Percentiles rank a stretch among this genome's conserved stretches.
Evolutionary conservation across 2,113 vertebrate species (phyloP).

Genomic region (Copsychus sechellarum): DNA sequence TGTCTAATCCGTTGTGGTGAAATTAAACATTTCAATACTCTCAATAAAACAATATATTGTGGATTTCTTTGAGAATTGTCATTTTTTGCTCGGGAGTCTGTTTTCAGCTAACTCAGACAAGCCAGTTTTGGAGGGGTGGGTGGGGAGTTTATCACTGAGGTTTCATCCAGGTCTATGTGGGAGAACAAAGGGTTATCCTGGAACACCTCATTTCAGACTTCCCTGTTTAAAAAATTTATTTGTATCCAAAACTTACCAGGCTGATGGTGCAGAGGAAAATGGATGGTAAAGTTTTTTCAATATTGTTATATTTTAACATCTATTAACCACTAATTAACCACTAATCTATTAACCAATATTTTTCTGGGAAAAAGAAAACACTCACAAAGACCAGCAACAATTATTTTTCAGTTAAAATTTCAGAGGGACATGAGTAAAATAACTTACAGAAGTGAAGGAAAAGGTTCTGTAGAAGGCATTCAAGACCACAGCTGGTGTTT

Average conservation of each 20-base stretch:
- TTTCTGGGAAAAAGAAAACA: not conserved
- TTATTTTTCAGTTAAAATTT: not conserved
- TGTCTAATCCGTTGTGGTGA: not conserved
- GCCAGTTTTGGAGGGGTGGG: accelerated
- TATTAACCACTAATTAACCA: not conserved
- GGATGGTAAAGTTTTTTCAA: not conserved
- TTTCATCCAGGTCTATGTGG: not conserved
- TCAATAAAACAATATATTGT: not conserved
- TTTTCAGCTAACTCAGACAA: not conserved
- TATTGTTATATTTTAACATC: not conserved
- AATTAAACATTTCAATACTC: not conserved
- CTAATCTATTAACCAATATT: not conserved
- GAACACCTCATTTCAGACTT: not conserved
- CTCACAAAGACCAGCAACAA: not conserved
- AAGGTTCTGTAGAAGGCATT: not conserved
- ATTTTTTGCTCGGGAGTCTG: accelerated
- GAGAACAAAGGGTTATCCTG: not conserved
- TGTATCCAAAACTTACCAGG: not conserved
- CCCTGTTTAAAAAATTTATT: not conserved
- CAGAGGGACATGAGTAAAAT: not conserved
- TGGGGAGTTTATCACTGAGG: accelerated
- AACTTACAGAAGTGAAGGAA: not conserved
- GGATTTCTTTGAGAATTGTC: not conserved
- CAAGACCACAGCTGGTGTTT: not conserved
- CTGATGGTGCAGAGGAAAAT: not conserved